Base-by-base conservation (phyloP, 1,140 invertebrate genomes). In the Dendrolimus kikuchii region DNA sequence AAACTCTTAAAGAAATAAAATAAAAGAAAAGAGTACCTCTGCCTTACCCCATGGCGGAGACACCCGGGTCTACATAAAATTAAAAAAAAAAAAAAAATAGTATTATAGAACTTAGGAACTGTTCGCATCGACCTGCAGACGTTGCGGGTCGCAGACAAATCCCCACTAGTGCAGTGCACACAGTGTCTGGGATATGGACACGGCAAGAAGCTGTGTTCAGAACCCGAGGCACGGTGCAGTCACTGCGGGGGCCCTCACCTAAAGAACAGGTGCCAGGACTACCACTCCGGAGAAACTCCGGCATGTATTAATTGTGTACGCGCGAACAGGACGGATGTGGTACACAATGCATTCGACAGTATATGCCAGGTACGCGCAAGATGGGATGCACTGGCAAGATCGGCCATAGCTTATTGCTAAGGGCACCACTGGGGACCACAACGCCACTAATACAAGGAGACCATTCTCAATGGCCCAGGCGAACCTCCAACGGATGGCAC, bases 131-230 rank as follows among this genome's bases (percentile, higher is more conserved):
- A 55, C 38, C 9, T 57, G 1, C 52, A 58, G 40, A 23, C 36
- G 3, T 40, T 55, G 5, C 36, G 4, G n/a, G 60, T 57, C 0
- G 53, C 40, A n/a, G 60, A 66, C 49, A 57, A 66, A 40, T 49
- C 60, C 2, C 57, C 60, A 4, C 36, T 62, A 23, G 46, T 66
- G 2, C 64, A 66, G 44, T 66, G 64, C 38, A 42, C 55, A 0
- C 40, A 40, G 6, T 64, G 62, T 8, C 39, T 60, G 4, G 58
- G 49, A 0, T 64, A 46, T 39, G 56, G 57, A 0, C 55, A 59
- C 38, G 23, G 55, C 2, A 57, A 40, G 38, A 42, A 36, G 5
- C 41, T 54, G 10, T 60, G 62, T 39, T 40, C 9, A 8, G 55
- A 57, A 5, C 6, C 40, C 2, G 39, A 6, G 2, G 53, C 55